Percentiles rank a stretch among this genome's conserved stretches.
phyloP scores from a whole-genome alignment of 2,113 vertebrate genomes.

The Colius striatus region DNA sequence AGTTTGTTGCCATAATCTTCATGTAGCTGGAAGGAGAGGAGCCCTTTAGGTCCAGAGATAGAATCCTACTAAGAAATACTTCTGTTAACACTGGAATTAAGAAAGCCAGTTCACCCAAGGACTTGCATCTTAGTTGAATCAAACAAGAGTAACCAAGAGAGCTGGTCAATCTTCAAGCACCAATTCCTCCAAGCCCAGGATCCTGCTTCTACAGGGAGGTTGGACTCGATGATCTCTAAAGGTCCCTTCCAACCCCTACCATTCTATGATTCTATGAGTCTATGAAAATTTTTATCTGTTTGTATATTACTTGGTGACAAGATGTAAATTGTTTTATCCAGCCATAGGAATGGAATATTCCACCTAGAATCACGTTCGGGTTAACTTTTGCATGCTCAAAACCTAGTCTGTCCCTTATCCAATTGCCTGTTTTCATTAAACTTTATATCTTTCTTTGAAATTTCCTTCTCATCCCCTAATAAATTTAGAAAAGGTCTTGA shows the following conservation, averaged over 20 bases:
- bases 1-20: not conserved
- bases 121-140: not conserved
- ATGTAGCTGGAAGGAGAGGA: not conserved
- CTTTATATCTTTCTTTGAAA: not conserved
- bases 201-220: too few species aligned
- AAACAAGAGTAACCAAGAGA: not conserved
- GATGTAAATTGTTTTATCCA: not conserved
- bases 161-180: too few species aligned
- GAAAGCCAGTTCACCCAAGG: not conserved
- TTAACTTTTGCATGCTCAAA: not conserved
- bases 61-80: not conserved
- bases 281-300: not conserved
- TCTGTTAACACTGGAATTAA: not conserved
- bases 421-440: not conserved
- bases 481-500: not conserved
- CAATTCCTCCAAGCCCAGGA: too few species aligned
- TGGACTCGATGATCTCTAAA: too few species aligned
- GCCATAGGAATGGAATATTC: not conserved
- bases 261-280: too few species aligned
- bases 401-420: not conserved
- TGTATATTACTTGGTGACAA: not conserved
- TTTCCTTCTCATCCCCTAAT: not conserved
- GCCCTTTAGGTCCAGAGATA: not conserved
- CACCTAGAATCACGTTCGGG: not conserved
- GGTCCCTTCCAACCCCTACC: too few species aligned